These are phyloP conservation scores for Parazoanthus swiftii DNA, from an alignment of 92 coral and sea anemone genomes.

Conservation along the genomic window DNA sequence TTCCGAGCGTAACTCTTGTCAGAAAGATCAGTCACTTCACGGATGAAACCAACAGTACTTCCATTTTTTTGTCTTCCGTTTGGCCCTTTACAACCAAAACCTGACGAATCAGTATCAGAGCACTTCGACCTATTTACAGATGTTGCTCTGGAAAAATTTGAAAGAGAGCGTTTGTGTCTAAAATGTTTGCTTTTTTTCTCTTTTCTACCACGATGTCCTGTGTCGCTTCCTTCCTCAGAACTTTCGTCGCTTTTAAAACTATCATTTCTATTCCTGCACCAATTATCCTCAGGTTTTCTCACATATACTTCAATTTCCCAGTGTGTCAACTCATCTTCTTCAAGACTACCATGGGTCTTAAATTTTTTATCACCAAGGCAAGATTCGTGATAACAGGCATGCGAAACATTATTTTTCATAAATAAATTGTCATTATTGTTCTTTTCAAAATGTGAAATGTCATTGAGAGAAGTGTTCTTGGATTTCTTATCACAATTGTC, in stretches of 20 bases:
- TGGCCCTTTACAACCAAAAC: background rate
- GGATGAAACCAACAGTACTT: background rate
- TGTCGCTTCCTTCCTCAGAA: background rate
- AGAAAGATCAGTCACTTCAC: background rate
- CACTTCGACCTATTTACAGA: background rate
- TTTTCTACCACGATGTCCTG: background rate
- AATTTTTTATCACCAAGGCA: background rate
- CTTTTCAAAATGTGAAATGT: background rate
- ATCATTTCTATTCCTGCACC: slow-evolving; percentile 16
- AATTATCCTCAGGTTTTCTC: slow-evolving; percentile 23
- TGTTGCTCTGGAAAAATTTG: background rate
- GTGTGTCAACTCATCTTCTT: slow-evolving; percentile 3
- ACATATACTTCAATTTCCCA: slow-evolving; percentile 45
- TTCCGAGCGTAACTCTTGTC: no score
- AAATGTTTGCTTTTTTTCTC: background rate
- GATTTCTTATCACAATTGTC: background rate
- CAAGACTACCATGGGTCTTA: background rate
- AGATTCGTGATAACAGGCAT: background rate
- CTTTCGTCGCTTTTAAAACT: background rate
- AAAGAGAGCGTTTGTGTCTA: background rate
- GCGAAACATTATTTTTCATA: background rate
- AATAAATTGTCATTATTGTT: background rate
- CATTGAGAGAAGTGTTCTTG: background rate
- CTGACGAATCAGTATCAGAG: background rate
- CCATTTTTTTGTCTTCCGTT: background rate